These are phyloP conservation scores for Phocides pigmalion DNA, from an alignment of 1,140 invertebrate genomes.

Conservation along the genomic window DNA sequence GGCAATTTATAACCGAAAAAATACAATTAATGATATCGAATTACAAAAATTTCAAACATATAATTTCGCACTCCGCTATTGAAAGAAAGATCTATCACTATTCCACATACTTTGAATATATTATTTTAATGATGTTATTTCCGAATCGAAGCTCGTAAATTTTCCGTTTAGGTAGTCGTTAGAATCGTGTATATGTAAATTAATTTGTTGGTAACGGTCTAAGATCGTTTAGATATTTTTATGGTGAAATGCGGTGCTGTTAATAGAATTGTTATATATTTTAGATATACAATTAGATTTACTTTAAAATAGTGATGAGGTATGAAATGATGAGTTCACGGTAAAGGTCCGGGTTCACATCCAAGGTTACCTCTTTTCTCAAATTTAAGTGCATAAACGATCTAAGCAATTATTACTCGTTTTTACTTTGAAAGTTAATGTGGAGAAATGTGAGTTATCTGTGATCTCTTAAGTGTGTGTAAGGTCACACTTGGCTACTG, in stretches of 20 bases:
- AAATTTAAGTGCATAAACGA: too few relatives aligned
- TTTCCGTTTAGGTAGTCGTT: constrained; percentile 40
- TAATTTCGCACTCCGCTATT: constrained; percentile 21
- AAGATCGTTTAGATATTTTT: constrained; percentile 7
- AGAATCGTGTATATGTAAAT: constrained; percentile 39
- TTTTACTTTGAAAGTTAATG: too few relatives aligned
- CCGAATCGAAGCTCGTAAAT: constrained; percentile 20
- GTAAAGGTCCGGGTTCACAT: too few relatives aligned
- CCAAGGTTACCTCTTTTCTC: too few relatives aligned
- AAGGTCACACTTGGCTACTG: too few relatives aligned
- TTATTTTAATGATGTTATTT: constrained; percentile 28
- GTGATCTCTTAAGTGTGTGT: too few relatives aligned
- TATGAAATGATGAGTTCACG: too few relatives aligned
- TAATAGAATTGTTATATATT: constrained; percentile 9
- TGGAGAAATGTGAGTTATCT: too few relatives aligned
- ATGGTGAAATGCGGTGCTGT: background rate
- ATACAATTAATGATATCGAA: background rate
- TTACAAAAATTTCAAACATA: constrained; percentile 6
- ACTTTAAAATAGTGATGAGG: too few relatives aligned
- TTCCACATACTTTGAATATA: constrained; percentile 21
- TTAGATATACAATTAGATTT: too few relatives aligned
- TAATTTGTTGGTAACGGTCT: constrained; percentile 27
- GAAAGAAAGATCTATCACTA: constrained; percentile 25
- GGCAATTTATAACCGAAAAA: constrained; percentile 6
- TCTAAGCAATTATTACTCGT: too few relatives aligned